phyloP scores from a whole-genome alignment of 2,113 vertebrate genomes.

The Dipodomys spectabilis region DNA sequence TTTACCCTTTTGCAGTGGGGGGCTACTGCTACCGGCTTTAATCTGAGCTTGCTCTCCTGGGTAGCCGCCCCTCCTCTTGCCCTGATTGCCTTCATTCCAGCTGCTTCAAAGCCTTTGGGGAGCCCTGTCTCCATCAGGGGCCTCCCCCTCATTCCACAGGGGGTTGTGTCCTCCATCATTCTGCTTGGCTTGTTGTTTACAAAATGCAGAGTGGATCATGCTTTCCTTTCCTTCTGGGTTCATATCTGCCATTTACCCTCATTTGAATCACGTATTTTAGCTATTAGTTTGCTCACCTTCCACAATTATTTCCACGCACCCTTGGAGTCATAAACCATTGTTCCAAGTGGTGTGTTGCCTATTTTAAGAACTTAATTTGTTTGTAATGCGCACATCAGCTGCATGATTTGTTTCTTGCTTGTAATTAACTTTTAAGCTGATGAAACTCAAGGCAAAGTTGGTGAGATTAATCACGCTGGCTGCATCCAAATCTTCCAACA shows the following conservation, averaged over 20 bases:
- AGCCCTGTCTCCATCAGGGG: conserved; percentile 6
- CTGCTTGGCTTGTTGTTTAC: conserved; percentile 64
- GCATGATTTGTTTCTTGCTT: conserved; percentile 72
- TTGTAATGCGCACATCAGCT: conserved; percentile 71
- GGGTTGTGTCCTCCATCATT: conserved; percentile 41
- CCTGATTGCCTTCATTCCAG: conserved; percentile 27
- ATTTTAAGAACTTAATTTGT: conserved; percentile 81
- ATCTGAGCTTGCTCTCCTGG: conserved; percentile 10
- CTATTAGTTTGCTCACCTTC: conserved; percentile 71
- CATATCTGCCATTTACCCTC: conserved; percentile 56
- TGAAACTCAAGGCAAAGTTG: conserved; percentile 68
- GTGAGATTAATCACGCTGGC: conserved; percentile 62
- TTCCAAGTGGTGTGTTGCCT: conserved; percentile 67
- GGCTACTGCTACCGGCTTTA: background rate
- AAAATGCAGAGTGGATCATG: conserved; percentile 30
- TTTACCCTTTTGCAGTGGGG: conserved; percentile 38
- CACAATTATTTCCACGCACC: conserved; percentile 56
- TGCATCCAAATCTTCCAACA: conserved; percentile 39
- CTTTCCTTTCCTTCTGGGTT: conserved; percentile 39
- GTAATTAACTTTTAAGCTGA: conserved; percentile 80
- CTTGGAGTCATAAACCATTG: conserved; percentile 66
- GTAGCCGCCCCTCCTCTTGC: conserved; percentile 16
- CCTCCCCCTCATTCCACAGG: conserved; percentile 2
- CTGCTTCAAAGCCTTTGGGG: conserved; percentile 62
- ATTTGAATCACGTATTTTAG: conserved; percentile 57